Base-by-base conservation (phyloP, 2,888 invertebrate species). In the Protonemura montana region DNA sequence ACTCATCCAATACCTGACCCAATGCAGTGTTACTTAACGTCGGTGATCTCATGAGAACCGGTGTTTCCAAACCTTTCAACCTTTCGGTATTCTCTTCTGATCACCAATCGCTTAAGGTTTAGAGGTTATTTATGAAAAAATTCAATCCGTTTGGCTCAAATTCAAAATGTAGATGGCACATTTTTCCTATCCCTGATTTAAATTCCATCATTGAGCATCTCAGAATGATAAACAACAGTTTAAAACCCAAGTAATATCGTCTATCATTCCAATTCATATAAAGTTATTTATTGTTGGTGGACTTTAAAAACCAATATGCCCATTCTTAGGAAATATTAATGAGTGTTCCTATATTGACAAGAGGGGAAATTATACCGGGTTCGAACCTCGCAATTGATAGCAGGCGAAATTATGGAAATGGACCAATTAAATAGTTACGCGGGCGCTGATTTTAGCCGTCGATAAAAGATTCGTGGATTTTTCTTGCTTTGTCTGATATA, bases 171-270 rank as follows among this genome's bases (percentile, higher is more conserved):
- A 35, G 10, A 35, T 3, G 3, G 35, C 3, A 13, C 21, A 7
- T 7, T 59, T 59, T 59, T 59, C 13, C 59, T 21, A 59, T 59
- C 59, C 59, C 59, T 59, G 59, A 59, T 59, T 59, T 59, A 59
- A 59, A 59, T 59, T 59, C 59, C 59, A 59, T 59, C 59, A 59
- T 59, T 7, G 59, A 27, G 6, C 28, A n/a, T n/a, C 2, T 27
- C 78, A 29, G 30, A 29, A 29, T 82, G 82, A 82, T 82, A 82
- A 30, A 82, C 35, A 29, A 28, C 82, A 29, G 6, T 82, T 82
- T 82, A 82, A 82, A 82, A 7, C n/a, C 35, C 29, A n/a, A 82
- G 28, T 28, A 29, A 82, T 82, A 82, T 82, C 82, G 30, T 82
- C 30, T 10, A 82, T 82, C 82, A 82, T 82, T 29, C n/a, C 29